Conservation (phyloP, 2,113 vertebrate species). For the Neomonachus schauinslandi region DNA sequence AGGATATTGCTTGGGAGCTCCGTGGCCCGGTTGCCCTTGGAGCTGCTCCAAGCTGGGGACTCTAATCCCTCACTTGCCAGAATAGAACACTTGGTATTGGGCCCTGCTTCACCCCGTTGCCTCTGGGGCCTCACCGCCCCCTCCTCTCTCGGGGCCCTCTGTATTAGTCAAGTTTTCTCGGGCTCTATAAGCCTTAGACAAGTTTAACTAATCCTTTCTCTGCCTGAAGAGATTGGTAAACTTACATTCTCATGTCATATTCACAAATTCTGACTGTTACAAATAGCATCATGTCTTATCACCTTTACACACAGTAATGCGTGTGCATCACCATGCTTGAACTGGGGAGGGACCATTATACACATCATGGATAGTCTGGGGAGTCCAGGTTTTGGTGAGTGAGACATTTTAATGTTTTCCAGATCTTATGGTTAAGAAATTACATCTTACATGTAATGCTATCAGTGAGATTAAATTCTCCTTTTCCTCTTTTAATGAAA, state of each 20-base stretch:
- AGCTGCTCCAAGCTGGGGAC: background rate
- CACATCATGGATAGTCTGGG: background rate
- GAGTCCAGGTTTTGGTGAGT: background rate
- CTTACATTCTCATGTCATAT: background rate
- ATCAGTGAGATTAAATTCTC: background rate
- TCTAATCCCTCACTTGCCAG: background rate
- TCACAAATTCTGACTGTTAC: background rate
- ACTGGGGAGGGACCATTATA: background rate
- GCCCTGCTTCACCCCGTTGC: background rate
- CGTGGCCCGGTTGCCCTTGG: accelerated
- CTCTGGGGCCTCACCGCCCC: background rate
- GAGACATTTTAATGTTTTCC: background rate
- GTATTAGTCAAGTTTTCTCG: background rate
- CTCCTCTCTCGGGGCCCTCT: background rate
- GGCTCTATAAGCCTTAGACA: background rate
- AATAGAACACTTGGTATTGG: background rate
- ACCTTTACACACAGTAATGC: background rate
- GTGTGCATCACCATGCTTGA: background rate
- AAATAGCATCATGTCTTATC: background rate
- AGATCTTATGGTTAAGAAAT: constrained; percentile 4
- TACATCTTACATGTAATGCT: background rate
- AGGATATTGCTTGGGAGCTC: background rate
- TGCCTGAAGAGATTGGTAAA: constrained; percentile 5
- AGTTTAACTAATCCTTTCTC: background rate
- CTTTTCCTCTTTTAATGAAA: constrained; percentile 19